Conservation (phyloP, 2,113 vertebrate genomes). For the Empidonax traillii region DNA sequence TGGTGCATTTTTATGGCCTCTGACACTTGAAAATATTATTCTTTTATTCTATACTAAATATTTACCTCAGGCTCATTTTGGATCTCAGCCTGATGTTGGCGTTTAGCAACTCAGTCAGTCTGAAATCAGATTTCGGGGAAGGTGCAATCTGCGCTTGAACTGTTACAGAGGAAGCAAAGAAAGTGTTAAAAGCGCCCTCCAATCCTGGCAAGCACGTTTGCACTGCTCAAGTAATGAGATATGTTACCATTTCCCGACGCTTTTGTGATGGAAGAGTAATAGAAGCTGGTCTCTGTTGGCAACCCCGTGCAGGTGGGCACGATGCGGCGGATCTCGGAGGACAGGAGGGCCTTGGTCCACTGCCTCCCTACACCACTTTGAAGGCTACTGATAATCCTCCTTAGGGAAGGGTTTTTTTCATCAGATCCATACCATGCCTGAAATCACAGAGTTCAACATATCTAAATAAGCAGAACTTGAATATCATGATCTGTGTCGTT, state of each 20-base stretch:
- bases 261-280: constrained; percentile 40
- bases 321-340: constrained; percentile 50
- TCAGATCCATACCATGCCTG: constrained; percentile 50
- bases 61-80: constrained; percentile 52
- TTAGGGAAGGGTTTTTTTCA: constrained; percentile 33
- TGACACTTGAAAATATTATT: not conserved
- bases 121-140: constrained; percentile 43
- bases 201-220: not conserved
- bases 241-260: constrained; percentile 22
- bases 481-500: not conserved
- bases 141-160: constrained; percentile 51
- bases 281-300: constrained; percentile 52
- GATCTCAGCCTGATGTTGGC: constrained; percentile 38
- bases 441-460: constrained; percentile 50
- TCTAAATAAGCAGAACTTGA: constrained; percentile 33
- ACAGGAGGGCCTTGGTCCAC: constrained; percentile 65
- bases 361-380: constrained; percentile 48
- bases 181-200: not conserved
- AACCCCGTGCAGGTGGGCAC: constrained; percentile 57
- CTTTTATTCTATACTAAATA: not conserved
- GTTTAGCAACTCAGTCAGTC: constrained; percentile 12
- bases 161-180: constrained; percentile 1
- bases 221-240: not conserved
- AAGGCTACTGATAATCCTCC: constrained; percentile 34
- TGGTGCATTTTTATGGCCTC: not conserved